Conservation (phyloP, 2,888 invertebrate species). For the Macrophya alboannulata region DNA sequence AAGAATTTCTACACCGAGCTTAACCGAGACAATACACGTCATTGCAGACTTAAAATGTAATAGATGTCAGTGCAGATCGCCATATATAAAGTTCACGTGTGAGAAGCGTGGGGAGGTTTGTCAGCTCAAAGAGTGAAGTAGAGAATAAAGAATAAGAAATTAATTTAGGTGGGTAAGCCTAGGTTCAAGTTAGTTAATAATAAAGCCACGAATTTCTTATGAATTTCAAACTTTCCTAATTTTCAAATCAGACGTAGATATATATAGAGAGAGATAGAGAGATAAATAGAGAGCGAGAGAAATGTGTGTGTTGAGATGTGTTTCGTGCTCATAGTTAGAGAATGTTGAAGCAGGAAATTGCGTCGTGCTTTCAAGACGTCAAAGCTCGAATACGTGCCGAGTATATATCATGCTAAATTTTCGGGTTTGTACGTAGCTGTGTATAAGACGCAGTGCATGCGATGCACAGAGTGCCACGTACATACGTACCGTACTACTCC, state of each 20-base stretch:
- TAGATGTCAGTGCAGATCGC: constrained; percentile 15
- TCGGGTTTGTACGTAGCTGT: neutral
- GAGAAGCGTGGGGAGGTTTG: too few relatives aligned
- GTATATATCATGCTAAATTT: neutral
- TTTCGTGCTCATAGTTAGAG: constrained; percentile 9
- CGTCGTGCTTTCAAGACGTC: constrained; percentile 25
- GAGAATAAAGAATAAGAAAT: neutral
- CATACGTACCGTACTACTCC: too few relatives aligned
- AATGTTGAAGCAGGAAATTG: constrained; percentile 20
- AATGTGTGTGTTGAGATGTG: neutral
- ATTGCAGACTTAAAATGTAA: neutral
- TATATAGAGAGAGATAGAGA: neutral
- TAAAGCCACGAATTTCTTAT: neutral
- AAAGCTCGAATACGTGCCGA: constrained; percentile 22
- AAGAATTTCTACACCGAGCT: constrained; percentile 34
- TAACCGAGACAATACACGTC: neutral
- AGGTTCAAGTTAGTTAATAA: too few relatives aligned
- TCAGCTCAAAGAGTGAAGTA: too few relatives aligned
- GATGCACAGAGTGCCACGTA: constrained; percentile 16
- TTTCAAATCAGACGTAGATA: neutral
- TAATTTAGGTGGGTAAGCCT: neutral
- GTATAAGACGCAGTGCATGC: constrained; percentile 13
- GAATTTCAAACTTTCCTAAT: neutral
- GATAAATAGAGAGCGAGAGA: neutral
- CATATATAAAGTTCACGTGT: neutral